Base-by-base conservation (phyloP, 1,140 invertebrate species). In the Maniola jurtina region DNA sequence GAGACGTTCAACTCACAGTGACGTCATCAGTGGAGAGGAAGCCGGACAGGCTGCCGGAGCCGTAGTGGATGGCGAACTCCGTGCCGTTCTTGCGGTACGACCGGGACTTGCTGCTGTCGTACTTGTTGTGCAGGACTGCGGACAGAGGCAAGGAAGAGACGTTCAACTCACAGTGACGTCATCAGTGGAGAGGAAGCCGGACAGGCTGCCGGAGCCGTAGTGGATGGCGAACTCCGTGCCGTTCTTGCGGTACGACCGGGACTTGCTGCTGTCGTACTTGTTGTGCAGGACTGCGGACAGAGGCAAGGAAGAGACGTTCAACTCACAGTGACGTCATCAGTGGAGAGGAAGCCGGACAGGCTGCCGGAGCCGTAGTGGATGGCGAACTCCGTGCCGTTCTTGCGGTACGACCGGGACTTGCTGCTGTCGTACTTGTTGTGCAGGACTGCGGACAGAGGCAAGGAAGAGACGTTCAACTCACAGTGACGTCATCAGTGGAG, bases 331-430 rank as follows among this genome's bases (percentile, higher is more conserved):
- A 99, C 95, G 54, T 92, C 92, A 87, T 99, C 98, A 0, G 94
- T 95, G 45, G 98, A 99, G 52, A 99, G 93, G 90, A 96, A 99
- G 47, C 99, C 99, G 62, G 97, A 98, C 48, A 99, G 93, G 88
- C 96, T 97, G 66, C 99, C 99, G 73, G 97, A 97, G 45, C 99
- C 99, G 92, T 99, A 99, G 64, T 94, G 95, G 80, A 99, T 99
- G 42, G 93, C 94, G 88, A 99, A 99, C 59, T 93, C 90, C 0
- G 98, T 99, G 65, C 98, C 98, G 93, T 99, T 99, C 65, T 93
- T 88, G 70, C 91, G 85, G 88, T 99, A 99, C 0, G 96, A 95
- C 0, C 91, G 93, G 0, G 98, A 99, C 83, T 95, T 96, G 36
- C 75, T 92, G 74, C 95, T 95, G 92, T 99, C 95, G 90, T 99